Conservation (phyloP, 2,113 vertebrate species). For the Lepisosteus osseus region DNA sequence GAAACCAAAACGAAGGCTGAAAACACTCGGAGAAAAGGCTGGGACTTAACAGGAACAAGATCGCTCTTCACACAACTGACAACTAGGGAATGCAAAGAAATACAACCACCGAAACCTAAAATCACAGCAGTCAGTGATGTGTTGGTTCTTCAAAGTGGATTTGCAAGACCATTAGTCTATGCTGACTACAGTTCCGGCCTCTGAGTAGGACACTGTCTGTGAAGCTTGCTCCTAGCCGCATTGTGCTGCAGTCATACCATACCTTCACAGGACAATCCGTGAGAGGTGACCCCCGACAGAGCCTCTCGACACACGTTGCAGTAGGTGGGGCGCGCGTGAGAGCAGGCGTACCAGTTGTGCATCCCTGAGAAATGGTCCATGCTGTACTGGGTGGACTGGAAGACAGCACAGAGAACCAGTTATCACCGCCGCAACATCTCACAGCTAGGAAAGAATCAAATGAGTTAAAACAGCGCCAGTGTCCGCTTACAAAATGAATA, state of each 20-base stretch:
- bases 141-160: no score
- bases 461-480: background rate
- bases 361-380: slow-evolving; percentile 98
- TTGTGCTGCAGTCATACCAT: background rate
- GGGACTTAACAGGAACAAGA: no score
- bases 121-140: no score
- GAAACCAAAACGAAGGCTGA: no score
- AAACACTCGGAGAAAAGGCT: no score
- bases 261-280: slow-evolving; percentile 97
- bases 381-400: slow-evolving; percentile 93
- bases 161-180: no score
- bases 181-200: no score
- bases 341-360: slow-evolving; percentile 98
- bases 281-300: slow-evolving; percentile 87
- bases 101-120: no score
- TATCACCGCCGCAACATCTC: background rate
- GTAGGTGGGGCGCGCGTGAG: slow-evolving; percentile 90
- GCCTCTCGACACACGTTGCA: slow-evolving; percentile 95
- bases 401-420: slow-evolving; percentile 11
- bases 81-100: no score
- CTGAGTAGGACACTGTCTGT: no score
- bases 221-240: background rate
- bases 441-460: background rate
- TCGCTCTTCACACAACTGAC: no score
- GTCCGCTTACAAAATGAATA: no score